Evolutionary conservation across 2,888 invertebrate species (phyloP).

Genomic region (Steinernema hermaphroditum): DNA sequence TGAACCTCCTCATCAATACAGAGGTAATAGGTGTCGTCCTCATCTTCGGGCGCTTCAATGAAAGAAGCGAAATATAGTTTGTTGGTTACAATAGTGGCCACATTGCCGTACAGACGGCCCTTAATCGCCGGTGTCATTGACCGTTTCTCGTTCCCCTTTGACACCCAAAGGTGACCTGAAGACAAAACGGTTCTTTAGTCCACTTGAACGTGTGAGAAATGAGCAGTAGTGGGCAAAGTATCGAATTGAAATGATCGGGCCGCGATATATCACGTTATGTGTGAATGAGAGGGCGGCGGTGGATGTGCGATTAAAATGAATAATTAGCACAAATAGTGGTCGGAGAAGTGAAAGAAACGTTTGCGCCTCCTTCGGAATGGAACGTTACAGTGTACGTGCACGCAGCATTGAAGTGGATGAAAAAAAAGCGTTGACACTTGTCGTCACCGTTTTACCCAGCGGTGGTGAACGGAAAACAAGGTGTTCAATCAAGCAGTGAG

Average conservation of each 20-base stretch:
- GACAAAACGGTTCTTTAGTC: background rate
- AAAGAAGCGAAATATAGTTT: conserved; percentile 45
- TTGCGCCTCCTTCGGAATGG: background rate
- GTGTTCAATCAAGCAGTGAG: conserved; percentile 26
- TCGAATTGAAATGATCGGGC: conserved; percentile 3
- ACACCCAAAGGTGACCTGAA: background rate
- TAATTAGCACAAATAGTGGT: conserved; percentile 4
- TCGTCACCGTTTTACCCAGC: background rate
- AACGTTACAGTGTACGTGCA: background rate
- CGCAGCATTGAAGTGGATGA: background rate
- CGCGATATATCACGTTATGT: conserved; percentile 12
- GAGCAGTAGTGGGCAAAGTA: background rate
- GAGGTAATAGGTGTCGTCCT: conserved; percentile 44
- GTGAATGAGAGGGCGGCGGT: conserved; percentile 1
- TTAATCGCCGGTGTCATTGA: conserved; percentile 33
- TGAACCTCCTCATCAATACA: conserved; percentile 50
- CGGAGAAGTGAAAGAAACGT: background rate
- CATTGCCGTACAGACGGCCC: conserved; percentile 34
- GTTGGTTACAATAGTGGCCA: conserved; percentile 37
- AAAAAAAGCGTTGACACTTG: conserved; percentile 15
- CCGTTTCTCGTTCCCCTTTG: background rate
- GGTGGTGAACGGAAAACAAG: conserved; percentile 1
- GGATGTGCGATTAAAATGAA: conserved; percentile 25
- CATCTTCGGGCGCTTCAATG: conserved; percentile 32
- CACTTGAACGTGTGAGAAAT: background rate